Evolutionary conservation across 2,888 invertebrate genomes (phyloP).

Genomic region (Eutolmus rufibarbis): DNA sequence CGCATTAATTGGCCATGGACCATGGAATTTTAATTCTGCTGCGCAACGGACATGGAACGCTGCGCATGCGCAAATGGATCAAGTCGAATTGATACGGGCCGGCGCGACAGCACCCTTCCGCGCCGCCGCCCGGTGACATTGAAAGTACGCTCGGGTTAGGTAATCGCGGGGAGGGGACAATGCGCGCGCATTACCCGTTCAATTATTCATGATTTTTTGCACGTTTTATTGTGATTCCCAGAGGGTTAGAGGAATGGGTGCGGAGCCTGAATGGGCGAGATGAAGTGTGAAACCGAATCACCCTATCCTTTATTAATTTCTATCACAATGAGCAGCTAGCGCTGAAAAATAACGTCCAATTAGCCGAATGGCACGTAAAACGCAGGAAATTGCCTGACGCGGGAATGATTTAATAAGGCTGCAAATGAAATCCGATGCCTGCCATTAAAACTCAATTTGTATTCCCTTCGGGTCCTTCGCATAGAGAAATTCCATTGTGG

Average conservation of each 20-base stretch:
- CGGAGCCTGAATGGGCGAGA: background rate
- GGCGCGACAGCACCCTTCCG: background rate
- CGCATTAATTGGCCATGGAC: slow-evolving; percentile 27
- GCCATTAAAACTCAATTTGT: background rate
- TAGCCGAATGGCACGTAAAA: background rate
- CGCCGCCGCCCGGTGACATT: background rate
- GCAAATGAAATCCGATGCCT: background rate
- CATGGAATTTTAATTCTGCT: slow-evolving; percentile 20
- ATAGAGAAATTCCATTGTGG: background rate
- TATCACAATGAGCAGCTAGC: background rate
- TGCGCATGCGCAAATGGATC: background rate
- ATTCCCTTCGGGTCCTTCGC: background rate
- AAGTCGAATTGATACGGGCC: background rate
- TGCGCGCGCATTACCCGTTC: background rate
- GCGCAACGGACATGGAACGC: background rate
- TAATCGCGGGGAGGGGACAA: background rate
- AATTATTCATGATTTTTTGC: background rate
- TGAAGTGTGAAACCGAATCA: background rate
- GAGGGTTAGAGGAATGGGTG: background rate
- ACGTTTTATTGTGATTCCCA: background rate
- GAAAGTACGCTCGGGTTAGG: background rate
- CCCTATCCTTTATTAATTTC: background rate
- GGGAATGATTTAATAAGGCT: background rate
- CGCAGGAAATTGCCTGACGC: background rate
- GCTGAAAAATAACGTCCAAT: background rate